These are phyloP conservation scores for Drosophila neutralis DNA, from an alignment of 2,888 invertebrate genomes.

Conservation along the genomic window DNA sequence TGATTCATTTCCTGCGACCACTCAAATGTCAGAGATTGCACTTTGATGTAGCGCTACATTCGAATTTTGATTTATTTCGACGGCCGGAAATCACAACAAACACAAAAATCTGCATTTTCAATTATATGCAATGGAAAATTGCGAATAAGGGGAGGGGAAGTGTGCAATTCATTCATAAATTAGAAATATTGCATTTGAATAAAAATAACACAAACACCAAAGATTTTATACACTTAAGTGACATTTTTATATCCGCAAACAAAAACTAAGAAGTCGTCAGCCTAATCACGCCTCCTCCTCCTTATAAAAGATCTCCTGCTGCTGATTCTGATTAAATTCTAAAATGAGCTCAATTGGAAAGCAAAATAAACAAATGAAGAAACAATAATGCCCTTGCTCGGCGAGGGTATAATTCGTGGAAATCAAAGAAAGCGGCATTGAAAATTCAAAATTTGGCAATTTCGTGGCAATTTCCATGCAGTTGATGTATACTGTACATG, in stretches of 20 bases:
- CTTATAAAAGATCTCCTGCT: not conserved
- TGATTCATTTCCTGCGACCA: conserved; percentile 66
- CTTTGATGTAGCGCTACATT: conserved; percentile 59
- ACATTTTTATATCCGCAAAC: not conserved
- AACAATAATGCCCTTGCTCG: not conserved
- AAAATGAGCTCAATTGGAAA: not conserved
- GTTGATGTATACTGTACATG: not conserved
- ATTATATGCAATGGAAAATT: not conserved
- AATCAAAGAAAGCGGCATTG: conserved; percentile 6
- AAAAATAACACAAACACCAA: not conserved
- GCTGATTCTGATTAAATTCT: not conserved
- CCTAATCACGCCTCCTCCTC: rapidly evolving
- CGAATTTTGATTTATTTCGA: conserved; percentile 53
- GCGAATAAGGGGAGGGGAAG: too few relatives aligned
- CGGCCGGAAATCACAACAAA: conserved; percentile 59
- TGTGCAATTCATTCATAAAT: conserved; percentile 55
- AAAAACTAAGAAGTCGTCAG: not conserved
- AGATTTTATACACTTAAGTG: not conserved
- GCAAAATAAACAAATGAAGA: not conserved
- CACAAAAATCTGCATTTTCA: conserved; percentile 30
- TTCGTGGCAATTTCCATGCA: conserved; percentile 21
- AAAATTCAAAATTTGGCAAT: conserved; percentile 13
- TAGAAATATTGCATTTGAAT: conserved; percentile 9
- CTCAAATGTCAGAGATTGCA: conserved; percentile 57
- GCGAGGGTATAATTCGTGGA: not conserved